These are phyloP conservation scores for Mobula hypostoma DNA, from an alignment of 2,113 vertebrate species.

Conservation along the genomic window DNA sequence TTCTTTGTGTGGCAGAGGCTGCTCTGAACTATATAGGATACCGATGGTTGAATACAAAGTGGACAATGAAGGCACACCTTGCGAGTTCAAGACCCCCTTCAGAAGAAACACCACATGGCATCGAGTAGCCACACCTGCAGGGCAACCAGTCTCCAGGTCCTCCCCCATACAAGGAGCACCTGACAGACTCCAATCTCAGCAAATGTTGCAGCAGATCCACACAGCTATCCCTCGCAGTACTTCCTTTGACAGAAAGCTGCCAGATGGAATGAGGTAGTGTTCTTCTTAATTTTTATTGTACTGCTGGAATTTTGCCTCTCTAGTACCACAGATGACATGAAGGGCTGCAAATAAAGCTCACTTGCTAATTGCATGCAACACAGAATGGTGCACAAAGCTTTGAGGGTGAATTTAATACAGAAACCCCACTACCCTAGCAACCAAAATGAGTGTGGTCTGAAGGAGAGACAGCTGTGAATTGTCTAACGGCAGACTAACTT, in stretches of 20 bases:
- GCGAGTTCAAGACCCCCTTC: slow-evolving; percentile 97
- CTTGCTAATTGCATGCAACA: neutral
- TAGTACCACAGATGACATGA: no score
- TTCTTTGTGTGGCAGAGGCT: slow-evolving; percentile 65
- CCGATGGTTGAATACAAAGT: slow-evolving; percentile 98
- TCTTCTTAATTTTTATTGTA: neutral
- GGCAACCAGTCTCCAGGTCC: slow-evolving; percentile 69
- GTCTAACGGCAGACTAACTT: neutral
- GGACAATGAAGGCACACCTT: slow-evolving; percentile 90
- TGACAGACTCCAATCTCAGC: slow-evolving; percentile 79
- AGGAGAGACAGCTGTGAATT: slow-evolving; percentile 18
- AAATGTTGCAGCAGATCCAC: slow-evolving; percentile 79
- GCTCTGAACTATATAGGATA: slow-evolving; percentile 91
- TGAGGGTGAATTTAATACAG: slow-evolving; percentile 42
- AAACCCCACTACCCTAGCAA: neutral
- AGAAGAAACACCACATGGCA: slow-evolving; percentile 94
- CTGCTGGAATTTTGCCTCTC: slow-evolving; percentile 16
- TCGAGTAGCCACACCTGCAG: slow-evolving; percentile 73
- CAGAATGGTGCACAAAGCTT: slow-evolving; percentile 25
- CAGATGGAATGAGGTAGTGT: slow-evolving; percentile 79
- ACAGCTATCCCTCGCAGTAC: slow-evolving; percentile 84
- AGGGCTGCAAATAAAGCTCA: neutral
- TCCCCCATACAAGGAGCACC: slow-evolving; percentile 78
- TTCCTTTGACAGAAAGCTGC: slow-evolving; percentile 87
- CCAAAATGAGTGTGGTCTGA: neutral